A percentile compares a stretch with the other conserved stretches of the same genome.
Evolutionary conservation across 2,888 invertebrate genomes (phyloP).

Genomic region (Eilema griseolum): DNA sequence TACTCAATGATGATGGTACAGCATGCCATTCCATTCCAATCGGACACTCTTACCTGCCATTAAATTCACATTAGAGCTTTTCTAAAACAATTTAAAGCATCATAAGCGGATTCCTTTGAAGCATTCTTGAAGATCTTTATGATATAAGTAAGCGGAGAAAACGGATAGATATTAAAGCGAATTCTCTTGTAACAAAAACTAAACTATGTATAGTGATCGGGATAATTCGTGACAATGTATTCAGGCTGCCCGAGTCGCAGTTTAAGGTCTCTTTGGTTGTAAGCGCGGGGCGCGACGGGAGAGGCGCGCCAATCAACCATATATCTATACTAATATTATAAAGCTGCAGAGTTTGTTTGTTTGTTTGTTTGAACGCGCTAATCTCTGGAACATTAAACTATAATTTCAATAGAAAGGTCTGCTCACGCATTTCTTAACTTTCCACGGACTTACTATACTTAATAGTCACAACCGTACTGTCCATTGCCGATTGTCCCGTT

Average conservation of each 20-base stretch:
- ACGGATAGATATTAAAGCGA: neutral
- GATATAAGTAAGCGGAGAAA: neutral
- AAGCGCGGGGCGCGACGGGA: too few species aligned
- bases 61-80: conserved; percentile 41
- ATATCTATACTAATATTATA: too few species aligned
- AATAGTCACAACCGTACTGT: conserved; percentile 39
- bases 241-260: too few species aligned
- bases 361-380: too few species aligned
- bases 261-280: too few species aligned
- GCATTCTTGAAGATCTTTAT: conserved; percentile 25
- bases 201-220: neutral
- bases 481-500: conserved; percentile 48
- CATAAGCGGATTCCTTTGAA: conserved; percentile 12
- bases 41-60: conserved; percentile 33
- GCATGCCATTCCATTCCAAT: conserved; percentile 18
- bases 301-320: too few species aligned
- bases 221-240: too few species aligned
- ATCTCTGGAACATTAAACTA: neutral
- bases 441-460: conserved; percentile 20
- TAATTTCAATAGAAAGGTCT: neutral
- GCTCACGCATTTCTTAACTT: conserved; percentile 22
- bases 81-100: conserved; percentile 31
- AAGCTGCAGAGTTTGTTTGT: too few species aligned
- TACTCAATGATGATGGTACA: neutral
- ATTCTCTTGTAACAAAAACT: neutral